Conservation (phyloP, 2,888 invertebrate genomes). For the Sceliomorpha sp. region DNA sequence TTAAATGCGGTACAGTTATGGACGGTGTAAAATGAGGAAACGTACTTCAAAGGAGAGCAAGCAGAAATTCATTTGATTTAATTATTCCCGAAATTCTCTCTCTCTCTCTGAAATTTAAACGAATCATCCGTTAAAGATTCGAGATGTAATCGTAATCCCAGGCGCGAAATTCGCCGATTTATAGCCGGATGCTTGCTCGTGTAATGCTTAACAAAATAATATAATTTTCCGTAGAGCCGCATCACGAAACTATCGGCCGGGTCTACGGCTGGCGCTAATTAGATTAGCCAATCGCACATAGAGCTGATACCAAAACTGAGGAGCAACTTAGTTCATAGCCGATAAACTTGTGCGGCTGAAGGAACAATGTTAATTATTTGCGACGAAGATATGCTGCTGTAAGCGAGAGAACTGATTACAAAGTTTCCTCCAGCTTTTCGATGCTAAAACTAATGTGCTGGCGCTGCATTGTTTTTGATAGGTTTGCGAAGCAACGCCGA, state of each 20-base stretch:
- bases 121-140: too few relatives aligned
- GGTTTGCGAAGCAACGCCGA: too few relatives aligned
- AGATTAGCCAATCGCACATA: conserved; percentile 18
- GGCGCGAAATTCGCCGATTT: too few relatives aligned
- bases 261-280: conserved; percentile 11
- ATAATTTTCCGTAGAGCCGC: neutral
- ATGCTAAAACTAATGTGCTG: conserved; percentile 2
- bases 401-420: conserved; percentile 12
- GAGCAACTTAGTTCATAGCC: conserved; percentile 22
- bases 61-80: too few relatives aligned
- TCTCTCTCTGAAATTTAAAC: too few relatives aligned
- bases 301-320: conserved; percentile 19
- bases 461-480: neutral
- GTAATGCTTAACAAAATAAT: too few relatives aligned
- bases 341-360: conserved; percentile 25
- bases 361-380: conserved; percentile 30
- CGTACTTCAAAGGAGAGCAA: too few relatives aligned
- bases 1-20: too few relatives aligned
- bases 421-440: conserved; percentile 3
- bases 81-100: too few relatives aligned
- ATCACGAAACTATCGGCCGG: conserved; percentile 1
- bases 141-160: too few relatives aligned
- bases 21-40: too few relatives aligned
- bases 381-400: conserved; percentile 16
- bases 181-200: too few relatives aligned